phyloP scores from a whole-genome alignment of 1,140 invertebrate genomes.

The Drosophila orosa region DNA sequence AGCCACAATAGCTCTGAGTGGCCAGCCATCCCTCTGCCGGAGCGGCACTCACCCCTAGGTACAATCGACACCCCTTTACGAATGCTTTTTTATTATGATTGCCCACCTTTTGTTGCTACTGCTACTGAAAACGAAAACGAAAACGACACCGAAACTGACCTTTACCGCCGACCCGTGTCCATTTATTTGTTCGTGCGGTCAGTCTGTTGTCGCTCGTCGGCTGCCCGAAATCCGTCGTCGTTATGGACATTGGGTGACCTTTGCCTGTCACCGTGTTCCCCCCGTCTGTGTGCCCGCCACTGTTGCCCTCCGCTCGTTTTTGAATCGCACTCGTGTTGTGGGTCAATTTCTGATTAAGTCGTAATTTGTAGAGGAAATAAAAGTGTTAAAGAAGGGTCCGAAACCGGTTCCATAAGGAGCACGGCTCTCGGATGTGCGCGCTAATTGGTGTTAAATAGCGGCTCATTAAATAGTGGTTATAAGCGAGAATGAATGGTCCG shows the following conservation, averaged over 20 bases:
- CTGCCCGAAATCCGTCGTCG: constrained; percentile 44
- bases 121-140: constrained; percentile 38
- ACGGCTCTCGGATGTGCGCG: constrained; percentile 2
- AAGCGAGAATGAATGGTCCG: background rate
- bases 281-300: background rate
- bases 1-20: constrained; percentile 38
- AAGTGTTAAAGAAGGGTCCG: constrained; percentile 41
- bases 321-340: constrained; percentile 63
- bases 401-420: constrained; percentile 16
- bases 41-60: constrained; percentile 30
- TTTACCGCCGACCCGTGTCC: constrained; percentile 64
- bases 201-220: constrained; percentile 39
- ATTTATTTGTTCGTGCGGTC: constrained; percentile 76
- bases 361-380: constrained; percentile 69
- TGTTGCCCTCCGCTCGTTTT: constrained; percentile 22
- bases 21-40: constrained; percentile 27
- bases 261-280: constrained; percentile 56
- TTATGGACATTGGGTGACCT: constrained; percentile 79
- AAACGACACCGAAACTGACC: constrained; percentile 67
- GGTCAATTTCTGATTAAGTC: constrained; percentile 80
- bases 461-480: constrained; percentile 2
- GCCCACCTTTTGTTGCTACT: constrained; percentile 36
- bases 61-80: constrained; percentile 56
- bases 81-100: constrained; percentile 52
- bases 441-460: constrained; percentile 38